Percentiles rank a stretch among this genome's conserved stretches.
These are phyloP conservation scores for Sebastes reedi DNA, from an alignment of 2,797 vertebrate genomes.

Conservation along the genomic window DNA sequence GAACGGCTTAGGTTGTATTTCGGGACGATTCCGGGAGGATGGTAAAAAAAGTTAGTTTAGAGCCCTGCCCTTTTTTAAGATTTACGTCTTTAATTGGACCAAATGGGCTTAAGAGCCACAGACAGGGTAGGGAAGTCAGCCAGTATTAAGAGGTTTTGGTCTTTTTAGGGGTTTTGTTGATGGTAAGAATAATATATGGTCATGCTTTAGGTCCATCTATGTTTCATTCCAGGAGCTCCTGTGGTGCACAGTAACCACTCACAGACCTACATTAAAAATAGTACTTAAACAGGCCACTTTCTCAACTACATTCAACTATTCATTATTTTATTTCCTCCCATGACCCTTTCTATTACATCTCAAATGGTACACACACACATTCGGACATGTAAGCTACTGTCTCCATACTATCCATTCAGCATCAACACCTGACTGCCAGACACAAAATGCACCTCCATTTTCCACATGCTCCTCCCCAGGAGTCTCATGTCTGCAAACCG, in stretches of 20 bases:
- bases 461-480: slow-evolving; percentile 3
- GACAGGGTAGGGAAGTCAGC: no score
- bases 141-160: no score
- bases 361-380: not conserved
- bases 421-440: slow-evolving; percentile 3
- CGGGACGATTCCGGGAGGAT: no score
- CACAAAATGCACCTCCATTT: slow-evolving; percentile 14
- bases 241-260: not conserved
- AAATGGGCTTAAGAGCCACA: no score
- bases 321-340: not conserved
- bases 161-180: no score
- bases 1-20: no score
- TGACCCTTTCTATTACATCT: not conserved
- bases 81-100: no score
- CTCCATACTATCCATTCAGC: not conserved
- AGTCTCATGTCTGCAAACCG: slow-evolving; percentile 45
- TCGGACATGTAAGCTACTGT: not conserved
- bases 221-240: not conserved
- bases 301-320: not conserved
- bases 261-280: slow-evolving; percentile 6
- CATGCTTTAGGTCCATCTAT: not conserved
- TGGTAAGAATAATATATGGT: not conserved
- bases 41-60: no score
- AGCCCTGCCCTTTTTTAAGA: no score
- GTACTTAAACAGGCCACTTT: not conserved